Conservation (phyloP, 2,797 vertebrate genomes). For the Melanogrammus aeglefinus region DNA sequence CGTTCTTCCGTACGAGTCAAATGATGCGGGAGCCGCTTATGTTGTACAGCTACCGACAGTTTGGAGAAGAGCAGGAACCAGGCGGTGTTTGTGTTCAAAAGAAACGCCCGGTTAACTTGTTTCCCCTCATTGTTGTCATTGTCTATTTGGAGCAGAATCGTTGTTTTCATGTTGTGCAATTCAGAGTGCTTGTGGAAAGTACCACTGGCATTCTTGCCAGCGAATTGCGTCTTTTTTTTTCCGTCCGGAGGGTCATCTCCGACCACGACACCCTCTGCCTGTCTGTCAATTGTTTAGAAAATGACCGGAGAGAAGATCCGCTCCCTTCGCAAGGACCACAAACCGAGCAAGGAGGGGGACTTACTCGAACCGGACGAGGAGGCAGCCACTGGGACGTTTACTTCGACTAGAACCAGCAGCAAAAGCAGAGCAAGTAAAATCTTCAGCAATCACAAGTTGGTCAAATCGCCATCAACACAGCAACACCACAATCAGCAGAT, state of each 20-base stretch:
- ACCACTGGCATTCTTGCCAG: constrained; percentile 54
- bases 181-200: constrained; percentile 45
- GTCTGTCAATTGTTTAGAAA: constrained; percentile 50
- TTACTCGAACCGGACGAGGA: constrained; percentile 87
- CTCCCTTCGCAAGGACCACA: constrained; percentile 89
- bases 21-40: constrained; percentile 49
- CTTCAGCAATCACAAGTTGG: constrained; percentile 81
- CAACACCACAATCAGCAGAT: constrained; percentile 58
- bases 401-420: constrained; percentile 69
- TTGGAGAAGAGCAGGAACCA: constrained; percentile 31
- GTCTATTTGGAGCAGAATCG: constrained; percentile 5
- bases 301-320: constrained; percentile 98
- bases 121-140: background rate
- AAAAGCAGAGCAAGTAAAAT: constrained; percentile 79
- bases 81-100: constrained; percentile 24
- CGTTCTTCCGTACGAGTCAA: constrained; percentile 50
- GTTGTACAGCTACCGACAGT: constrained; percentile 45
- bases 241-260: constrained; percentile 60
- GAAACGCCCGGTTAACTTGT: background rate
- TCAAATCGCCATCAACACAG: constrained; percentile 64
- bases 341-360: constrained; percentile 87
- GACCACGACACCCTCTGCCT: constrained; percentile 51
- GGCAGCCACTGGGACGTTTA: constrained; percentile 83
- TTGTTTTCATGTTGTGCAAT: constrained; percentile 68
- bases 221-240: constrained; percentile 46